phyloP scores from a whole-genome alignment of 2,888 invertebrate species.

The Lepidonotus clava region DNA sequence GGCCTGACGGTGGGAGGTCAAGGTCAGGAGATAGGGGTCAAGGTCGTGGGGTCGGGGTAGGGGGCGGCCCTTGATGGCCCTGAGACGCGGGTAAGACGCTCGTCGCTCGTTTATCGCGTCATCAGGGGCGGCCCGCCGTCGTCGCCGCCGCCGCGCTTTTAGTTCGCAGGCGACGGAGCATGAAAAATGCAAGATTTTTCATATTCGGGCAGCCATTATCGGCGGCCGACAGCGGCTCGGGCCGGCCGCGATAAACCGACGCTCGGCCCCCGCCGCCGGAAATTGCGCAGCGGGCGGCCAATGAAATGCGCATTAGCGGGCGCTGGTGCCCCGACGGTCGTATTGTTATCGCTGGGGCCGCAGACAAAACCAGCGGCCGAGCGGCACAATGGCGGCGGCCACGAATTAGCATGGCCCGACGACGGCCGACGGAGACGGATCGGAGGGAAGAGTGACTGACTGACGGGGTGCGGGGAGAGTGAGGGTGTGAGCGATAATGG shows the following conservation, averaged over 20 bases:
- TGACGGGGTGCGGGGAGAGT: neutral
- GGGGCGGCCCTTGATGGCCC: slow-evolving; percentile 36
- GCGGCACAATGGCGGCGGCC: neutral
- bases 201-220: slow-evolving; percentile 34
- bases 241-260: slow-evolving; percentile 13
- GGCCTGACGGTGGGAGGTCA: too few relatives aligned
- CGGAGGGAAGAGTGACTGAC: neutral
- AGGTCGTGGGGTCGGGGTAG: too few relatives aligned
- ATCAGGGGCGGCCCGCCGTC: neutral
- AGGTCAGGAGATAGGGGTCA: too few relatives aligned
- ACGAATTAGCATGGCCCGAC: slow-evolving; percentile 17
- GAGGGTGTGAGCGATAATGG: neutral
- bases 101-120: slow-evolving; percentile 42
- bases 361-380: neutral
- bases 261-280: neutral
- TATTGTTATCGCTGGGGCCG: slow-evolving; percentile 17
- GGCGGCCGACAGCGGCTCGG: neutral
- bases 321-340: neutral
- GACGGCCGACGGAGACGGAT: too few relatives aligned
- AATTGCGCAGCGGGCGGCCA: slow-evolving; percentile 34
- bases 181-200: slow-evolving; percentile 49
- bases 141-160: slow-evolving; percentile 16
- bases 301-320: slow-evolving; percentile 40
- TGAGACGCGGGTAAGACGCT: neutral
- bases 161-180: neutral